Evolutionary conservation across 1,140 invertebrate species (phyloP).

Genomic region (Lepidurus couesii): DNA sequence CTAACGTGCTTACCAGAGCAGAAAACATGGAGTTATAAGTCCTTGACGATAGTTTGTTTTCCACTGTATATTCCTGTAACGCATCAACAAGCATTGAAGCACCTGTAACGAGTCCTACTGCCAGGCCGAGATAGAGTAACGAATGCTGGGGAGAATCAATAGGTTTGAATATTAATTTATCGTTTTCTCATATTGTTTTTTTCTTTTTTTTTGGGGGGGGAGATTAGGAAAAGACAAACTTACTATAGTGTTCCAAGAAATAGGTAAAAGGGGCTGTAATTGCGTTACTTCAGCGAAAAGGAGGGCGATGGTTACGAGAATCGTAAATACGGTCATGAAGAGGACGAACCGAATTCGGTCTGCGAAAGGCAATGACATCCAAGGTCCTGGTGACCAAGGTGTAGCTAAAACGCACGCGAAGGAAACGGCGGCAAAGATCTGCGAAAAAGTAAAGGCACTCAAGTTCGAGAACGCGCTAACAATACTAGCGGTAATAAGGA

Average conservation of each 20-base stretch:
- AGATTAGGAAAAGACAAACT: not conserved
- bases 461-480: not conserved
- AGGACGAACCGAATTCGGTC: slow-evolving; percentile 5
- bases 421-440: not conserved
- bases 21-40: not conserved
- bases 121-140: slow-evolving; percentile 28
- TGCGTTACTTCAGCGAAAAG: slow-evolving; percentile 30
- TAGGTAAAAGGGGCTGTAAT: slow-evolving; percentile 27
- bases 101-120: slow-evolving; percentile 28
- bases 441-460: not conserved
- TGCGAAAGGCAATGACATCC: not conserved
- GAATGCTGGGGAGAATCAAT: slow-evolving; percentile 24
- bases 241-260: slow-evolving; percentile 31
- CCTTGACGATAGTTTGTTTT: not conserved
- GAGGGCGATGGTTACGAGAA: slow-evolving; percentile 23
- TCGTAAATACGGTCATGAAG: slow-evolving; percentile 31
- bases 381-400: slow-evolving; percentile 13
- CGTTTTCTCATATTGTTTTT: not conserved
- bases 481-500: too few species aligned
- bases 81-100: slow-evolving; percentile 31
- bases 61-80: not conserved
- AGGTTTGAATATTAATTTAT: slow-evolving; percentile 1
- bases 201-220: not conserved
- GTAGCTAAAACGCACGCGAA: slow-evolving; percentile 12
- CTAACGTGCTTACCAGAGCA: slow-evolving; percentile 10